Percentiles rank a stretch among this genome's conserved stretches.
phyloP scores from a whole-genome alignment of 2,797 vertebrate species.

The Sphenopsis melanotis region DNA sequence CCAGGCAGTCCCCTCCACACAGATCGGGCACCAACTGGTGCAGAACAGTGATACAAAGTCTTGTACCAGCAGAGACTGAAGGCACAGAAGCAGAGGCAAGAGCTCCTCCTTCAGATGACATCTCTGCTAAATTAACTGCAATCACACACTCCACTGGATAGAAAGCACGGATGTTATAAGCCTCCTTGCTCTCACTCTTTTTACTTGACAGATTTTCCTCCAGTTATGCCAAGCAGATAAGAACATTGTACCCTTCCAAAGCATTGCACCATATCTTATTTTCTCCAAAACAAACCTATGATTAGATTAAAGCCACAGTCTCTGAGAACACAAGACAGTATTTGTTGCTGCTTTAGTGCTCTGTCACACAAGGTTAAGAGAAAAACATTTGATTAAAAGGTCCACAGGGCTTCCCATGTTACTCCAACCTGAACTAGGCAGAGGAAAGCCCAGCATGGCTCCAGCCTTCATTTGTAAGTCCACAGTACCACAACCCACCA shows the following conservation, averaged over 20 bases:
- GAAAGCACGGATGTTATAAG: background rate
- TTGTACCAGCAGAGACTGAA: background rate
- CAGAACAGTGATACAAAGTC: rapidly evolving
- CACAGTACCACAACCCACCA: background rate
- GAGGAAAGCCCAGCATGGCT: background rate
- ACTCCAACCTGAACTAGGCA: background rate
- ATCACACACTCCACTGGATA: background rate
- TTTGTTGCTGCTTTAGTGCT: background rate
- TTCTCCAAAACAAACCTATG: background rate
- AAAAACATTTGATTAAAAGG: background rate
- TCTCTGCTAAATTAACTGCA: background rate
- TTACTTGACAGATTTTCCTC: background rate
- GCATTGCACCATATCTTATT: background rate
- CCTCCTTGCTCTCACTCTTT: background rate
- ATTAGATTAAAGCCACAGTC: background rate
- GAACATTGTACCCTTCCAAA: background rate
- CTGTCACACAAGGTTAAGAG: background rate
- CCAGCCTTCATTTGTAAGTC: background rate
- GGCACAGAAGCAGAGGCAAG: background rate
- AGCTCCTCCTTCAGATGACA: slow-evolving; percentile 10
- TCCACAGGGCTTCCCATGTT: background rate
- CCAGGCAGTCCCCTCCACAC: background rate
- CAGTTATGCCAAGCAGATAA: background rate
- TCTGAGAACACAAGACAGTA: background rate
- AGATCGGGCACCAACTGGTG: background rate